Evolutionary conservation across 1,140 invertebrate species (phyloP).

Genomic region (Probaryconus sp.): DNA sequence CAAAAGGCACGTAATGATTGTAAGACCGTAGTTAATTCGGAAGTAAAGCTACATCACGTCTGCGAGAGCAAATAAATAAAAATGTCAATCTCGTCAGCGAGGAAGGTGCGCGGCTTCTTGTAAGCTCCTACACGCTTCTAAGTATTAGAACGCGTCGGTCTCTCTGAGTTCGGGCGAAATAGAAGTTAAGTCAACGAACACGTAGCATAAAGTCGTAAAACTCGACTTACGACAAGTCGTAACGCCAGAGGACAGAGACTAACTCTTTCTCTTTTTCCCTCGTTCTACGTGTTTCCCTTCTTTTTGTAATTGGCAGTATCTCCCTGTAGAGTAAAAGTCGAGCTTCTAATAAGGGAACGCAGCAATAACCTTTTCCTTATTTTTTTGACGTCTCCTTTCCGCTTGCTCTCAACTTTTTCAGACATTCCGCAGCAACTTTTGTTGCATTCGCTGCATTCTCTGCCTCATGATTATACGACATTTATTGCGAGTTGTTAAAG

Average conservation of each 20-base stretch:
- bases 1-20: slow-evolving; percentile 50
- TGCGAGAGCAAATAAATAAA: slow-evolving; percentile 75
- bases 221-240: slow-evolving; percentile 72
- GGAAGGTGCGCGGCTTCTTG: slow-evolving; percentile 49
- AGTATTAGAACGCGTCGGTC: slow-evolving; percentile 30
- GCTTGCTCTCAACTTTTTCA: slow-evolving; percentile 14
- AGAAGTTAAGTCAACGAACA: slow-evolving; percentile 67
- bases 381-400: slow-evolving; percentile 30
- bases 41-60: slow-evolving; percentile 73
- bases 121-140: slow-evolving; percentile 16
- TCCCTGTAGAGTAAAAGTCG: slow-evolving; percentile 60
- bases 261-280: slow-evolving; percentile 50
- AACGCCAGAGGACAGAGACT: slow-evolving; percentile 61
- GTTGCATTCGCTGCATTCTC: slow-evolving; percentile 1
- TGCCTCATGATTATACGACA: slow-evolving; percentile 62
- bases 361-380: slow-evolving; percentile 34
- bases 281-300: slow-evolving; percentile 45
- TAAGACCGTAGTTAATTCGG: slow-evolving; percentile 64
- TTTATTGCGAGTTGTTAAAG: slow-evolving; percentile 66
- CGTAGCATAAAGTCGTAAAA: slow-evolving; percentile 75
- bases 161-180: slow-evolving; percentile 59
- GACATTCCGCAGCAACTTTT: slow-evolving; percentile 23
- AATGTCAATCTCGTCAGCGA: slow-evolving; percentile 71
- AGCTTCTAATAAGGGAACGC: slow-evolving; percentile 63
- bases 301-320: slow-evolving; percentile 70